A percentile compares a stretch with the other conserved stretches of the same genome.
phyloP scores from a whole-genome alignment of 2,888 invertebrate genomes.

The Andrena praecox region DNA sequence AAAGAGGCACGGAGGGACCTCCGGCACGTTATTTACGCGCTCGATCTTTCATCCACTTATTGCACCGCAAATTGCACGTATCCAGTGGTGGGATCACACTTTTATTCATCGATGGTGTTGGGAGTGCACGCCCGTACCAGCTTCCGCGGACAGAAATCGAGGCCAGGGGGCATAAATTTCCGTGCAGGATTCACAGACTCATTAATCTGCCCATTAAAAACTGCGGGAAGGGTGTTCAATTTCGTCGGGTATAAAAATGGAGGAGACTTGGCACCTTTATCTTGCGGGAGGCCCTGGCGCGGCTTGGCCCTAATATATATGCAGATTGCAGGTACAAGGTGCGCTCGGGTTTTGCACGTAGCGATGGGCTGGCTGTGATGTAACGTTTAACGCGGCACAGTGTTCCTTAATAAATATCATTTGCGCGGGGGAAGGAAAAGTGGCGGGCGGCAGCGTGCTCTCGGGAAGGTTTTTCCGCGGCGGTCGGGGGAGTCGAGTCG shows the following conservation, averaged over 20 bases:
- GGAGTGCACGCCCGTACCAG: no score
- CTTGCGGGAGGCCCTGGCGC: conserved; percentile 22
- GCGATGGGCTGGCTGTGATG: neutral
- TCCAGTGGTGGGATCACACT: neutral
- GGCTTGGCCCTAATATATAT: conserved; percentile 61
- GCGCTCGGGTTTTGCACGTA: conserved; percentile 29
- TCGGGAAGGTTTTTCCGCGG: neutral
- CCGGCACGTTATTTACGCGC: conserved; percentile 8
- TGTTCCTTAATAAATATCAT: conserved; percentile 23
- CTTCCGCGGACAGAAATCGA: no score
- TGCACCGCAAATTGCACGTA: neutral
- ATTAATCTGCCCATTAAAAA: conserved; percentile 6
- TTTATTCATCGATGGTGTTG: neutral
- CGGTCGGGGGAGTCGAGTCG: neutral
- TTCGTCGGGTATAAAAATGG: conserved; percentile 32
- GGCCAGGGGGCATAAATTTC: no score
- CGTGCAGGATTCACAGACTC: neutral
- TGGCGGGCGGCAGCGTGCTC: no score
- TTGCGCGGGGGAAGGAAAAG: no score
- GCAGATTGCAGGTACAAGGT: conserved; percentile 58
- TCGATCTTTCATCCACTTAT: neutral
- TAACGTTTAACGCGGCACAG: conserved; percentile 11
- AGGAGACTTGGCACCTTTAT: conserved; percentile 46
- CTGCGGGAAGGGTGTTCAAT: conserved; percentile 10
- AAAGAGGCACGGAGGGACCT: neutral